phyloP scores from a whole-genome alignment of 2,113 vertebrate genomes.

The Pomatorhinus ruficollis region DNA sequence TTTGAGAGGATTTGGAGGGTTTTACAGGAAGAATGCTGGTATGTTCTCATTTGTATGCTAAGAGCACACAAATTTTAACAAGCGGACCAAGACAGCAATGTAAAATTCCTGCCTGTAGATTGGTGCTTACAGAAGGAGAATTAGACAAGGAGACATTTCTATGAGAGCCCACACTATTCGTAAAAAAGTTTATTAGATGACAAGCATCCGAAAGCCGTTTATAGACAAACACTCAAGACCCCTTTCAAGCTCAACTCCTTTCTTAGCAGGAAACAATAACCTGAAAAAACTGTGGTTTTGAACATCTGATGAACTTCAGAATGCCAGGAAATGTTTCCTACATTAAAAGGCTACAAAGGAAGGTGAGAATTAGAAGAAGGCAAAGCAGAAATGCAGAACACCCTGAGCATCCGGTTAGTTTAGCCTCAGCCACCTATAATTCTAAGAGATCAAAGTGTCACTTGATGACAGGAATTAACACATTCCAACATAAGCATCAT shows the following conservation, averaged over 20 bases:
- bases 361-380: slow-evolving; percentile 26
- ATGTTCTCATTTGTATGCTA: background rate
- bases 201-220: background rate
- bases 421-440: slow-evolving; percentile 24
- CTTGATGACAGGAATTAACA: slow-evolving; percentile 9
- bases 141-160: background rate
- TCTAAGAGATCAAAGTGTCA: slow-evolving; percentile 27
- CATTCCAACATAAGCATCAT: slow-evolving; percentile 12
- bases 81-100: background rate
- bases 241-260: background rate
- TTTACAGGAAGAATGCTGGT: background rate
- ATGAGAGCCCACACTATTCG: background rate
- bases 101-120: background rate
- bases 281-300: background rate
- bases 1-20: background rate
- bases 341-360: background rate
- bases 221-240: background rate
- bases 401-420: slow-evolving; percentile 25
- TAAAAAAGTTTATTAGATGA: background rate
- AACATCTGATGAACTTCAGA: background rate
- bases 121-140: background rate
- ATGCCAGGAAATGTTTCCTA: background rate
- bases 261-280: background rate
- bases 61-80: background rate
- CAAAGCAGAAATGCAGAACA: slow-evolving; percentile 34